Base-by-base conservation (phyloP, 1,140 invertebrate species). In the Zeugodacus cucurbitae region DNA sequence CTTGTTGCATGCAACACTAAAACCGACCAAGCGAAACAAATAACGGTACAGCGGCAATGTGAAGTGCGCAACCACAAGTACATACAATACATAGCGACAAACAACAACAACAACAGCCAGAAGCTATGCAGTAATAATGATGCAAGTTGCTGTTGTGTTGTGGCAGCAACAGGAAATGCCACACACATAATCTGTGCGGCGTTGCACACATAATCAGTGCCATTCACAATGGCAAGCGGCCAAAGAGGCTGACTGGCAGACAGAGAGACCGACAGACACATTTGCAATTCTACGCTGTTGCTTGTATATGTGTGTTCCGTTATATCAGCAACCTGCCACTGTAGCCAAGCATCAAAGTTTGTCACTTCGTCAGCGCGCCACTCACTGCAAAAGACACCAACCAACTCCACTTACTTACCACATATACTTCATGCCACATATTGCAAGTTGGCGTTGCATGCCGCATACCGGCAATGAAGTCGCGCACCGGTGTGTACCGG, bases 81-180 rank as follows among this genome's bases (percentile, higher is more conserved):
- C 67, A 70, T 17, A 14, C 29, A 70, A 3, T 4, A 11, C n/a
- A n/a, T 17, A 70, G 37, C 34, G 17, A 44, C 67, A 22, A 41
- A 74, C 48, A 41, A 74, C 67, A 37, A 22, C 11, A 37, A 74
- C 34, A 74, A 74, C 67, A 67, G 4, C n/a, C 11, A 3, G 58
- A 59, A 59, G 10, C 17, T 11, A 32, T 22, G 41, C 5, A 22
- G 26, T 26, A 70, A 70, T 34, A 41, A 74, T 74, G 32, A 74
- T 74, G 70, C 70, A 74, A 41, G 70, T 41, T 74, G 22, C 20
- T 74, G 34, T 22, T 34, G 70, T 74, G 22, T 8, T 74, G 34
- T 22, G 70, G 70, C 70, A 74, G 70, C 37, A 74, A 41, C 70
- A 74, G 70, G 70, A 74, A 74, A 74, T 74, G 70, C 37, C 70